These are phyloP conservation scores for Timema podura DNA, from an alignment of 2,888 invertebrate species.

Conservation along the genomic window DNA sequence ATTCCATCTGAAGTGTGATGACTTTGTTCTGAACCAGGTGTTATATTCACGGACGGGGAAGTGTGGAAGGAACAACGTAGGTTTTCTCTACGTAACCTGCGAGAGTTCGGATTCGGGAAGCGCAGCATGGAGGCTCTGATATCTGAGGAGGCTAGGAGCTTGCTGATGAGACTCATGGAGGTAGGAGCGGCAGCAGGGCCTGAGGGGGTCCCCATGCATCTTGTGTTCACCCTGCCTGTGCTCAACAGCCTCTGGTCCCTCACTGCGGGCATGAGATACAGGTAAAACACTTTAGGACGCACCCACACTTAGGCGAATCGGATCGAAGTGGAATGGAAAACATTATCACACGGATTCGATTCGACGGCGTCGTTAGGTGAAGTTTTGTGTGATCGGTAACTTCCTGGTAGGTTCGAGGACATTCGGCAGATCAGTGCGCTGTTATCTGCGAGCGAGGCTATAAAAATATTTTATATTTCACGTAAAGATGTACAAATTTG, in stretches of 20 bases:
- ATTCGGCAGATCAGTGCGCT: no score
- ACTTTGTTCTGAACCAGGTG: conserved; percentile 20
- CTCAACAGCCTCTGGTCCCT: conserved; percentile 78
- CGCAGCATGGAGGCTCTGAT: conserved; percentile 28
- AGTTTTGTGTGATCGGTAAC: no score
- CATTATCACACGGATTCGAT: no score
- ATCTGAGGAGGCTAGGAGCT: conserved; percentile 22
- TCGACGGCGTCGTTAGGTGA: no score
- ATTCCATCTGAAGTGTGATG: no score
- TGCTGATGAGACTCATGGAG: conserved; percentile 15
- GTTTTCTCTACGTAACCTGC: conserved; percentile 26
- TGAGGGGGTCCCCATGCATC: conserved; percentile 27
- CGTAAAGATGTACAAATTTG: no score
- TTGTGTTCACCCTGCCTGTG: conserved; percentile 56
- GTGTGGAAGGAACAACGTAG: conserved; percentile 28
- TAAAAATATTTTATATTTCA: no score
- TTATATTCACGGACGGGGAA: conserved; percentile 29
- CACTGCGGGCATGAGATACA: conserved; percentile 60
- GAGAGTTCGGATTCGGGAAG: conserved; percentile 28
- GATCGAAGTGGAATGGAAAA: no score
- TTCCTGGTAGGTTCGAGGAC: no score
- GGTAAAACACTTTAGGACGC: neutral
- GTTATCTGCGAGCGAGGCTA: no score
- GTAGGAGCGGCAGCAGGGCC: neutral
- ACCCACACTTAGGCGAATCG: neutral